Evolutionary conservation across 2,797 vertebrate genomes (phyloP).

Genomic region (Loris lydekkerianus): DNA sequence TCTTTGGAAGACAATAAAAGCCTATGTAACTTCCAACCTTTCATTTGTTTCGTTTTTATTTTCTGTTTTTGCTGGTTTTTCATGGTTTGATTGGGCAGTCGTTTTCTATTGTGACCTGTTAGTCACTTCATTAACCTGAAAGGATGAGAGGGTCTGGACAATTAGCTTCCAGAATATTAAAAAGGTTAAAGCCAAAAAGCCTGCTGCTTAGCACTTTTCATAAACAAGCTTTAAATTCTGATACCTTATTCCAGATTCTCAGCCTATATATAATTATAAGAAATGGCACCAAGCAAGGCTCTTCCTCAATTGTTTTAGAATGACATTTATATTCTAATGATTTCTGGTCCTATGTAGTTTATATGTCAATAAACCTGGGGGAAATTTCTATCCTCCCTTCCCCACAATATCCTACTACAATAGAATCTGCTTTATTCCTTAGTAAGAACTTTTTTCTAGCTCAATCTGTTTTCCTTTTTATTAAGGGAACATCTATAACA

Average conservation of each 20-base stretch:
- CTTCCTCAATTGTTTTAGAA: constrained; percentile 75
- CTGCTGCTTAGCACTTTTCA: constrained; percentile 72
- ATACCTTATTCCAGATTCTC: constrained; percentile 67
- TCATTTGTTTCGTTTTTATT: constrained; percentile 56
- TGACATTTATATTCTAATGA: constrained; percentile 69
- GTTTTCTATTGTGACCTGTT: constrained; percentile 79
- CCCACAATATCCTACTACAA: neutral
- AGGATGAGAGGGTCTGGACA: constrained; percentile 79
- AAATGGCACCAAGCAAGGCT: constrained; percentile 66
- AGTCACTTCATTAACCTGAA: constrained; percentile 87
- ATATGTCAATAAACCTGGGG: constrained; percentile 73
- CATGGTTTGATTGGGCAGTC: constrained; percentile 78
- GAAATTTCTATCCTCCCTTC: constrained; percentile 68
- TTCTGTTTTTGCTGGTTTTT: constrained; percentile 62
- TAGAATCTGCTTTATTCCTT: constrained; percentile 70
- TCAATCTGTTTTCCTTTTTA: constrained; percentile 36
- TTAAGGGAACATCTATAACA: constrained; percentile 36
- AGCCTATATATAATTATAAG: constrained; percentile 67
- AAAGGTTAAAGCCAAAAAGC: constrained; percentile 82
- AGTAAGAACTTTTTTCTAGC: constrained; percentile 54
- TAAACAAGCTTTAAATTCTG: constrained; percentile 75
- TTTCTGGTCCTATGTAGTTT: constrained; percentile 65
- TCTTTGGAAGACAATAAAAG: constrained; percentile 83
- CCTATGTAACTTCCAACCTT: constrained; percentile 81
- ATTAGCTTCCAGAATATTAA: constrained; percentile 85